Evolutionary conservation across 2,797 vertebrate genomes (phyloP).

Genomic region (Artibeus lituratus): DNA sequence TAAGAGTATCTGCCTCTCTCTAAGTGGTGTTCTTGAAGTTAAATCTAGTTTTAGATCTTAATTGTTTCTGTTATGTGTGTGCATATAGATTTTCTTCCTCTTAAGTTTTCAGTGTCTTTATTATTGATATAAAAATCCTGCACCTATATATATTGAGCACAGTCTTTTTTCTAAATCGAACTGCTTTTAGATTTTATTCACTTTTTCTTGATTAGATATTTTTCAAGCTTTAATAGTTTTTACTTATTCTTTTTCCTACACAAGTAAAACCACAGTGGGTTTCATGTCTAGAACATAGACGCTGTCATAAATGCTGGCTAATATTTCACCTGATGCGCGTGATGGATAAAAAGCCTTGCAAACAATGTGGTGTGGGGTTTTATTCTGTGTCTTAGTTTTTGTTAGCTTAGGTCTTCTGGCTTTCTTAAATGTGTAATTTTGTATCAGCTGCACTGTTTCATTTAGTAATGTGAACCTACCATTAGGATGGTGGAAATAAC

Average conservation of each 20-base stretch:
- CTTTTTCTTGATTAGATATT: neutral
- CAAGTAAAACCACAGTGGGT: neutral
- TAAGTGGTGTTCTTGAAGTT: neutral
- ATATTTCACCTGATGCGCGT: neutral
- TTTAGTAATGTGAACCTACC: neutral
- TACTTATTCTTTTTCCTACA: neutral
- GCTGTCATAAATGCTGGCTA: neutral
- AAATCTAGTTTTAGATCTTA: neutral
- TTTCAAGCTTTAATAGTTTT: neutral
- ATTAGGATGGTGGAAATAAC: neutral
- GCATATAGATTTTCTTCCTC: neutral
- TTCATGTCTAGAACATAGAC: neutral
- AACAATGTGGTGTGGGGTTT: neutral
- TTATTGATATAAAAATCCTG: neutral
- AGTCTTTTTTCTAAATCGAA: neutral
- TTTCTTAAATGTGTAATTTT: neutral
- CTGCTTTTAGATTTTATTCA: neutral
- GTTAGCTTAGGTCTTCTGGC: neutral
- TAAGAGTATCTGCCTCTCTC: neutral
- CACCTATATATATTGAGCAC: neutral
- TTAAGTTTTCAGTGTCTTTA: neutral
- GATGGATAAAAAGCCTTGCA: neutral
- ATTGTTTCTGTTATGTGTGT: neutral
- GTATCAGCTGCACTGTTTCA: neutral
- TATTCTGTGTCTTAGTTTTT: neutral